These are phyloP conservation scores for western clawed frog (Xenopus tropicalis) DNA, from an alignment of 2,113 vertebrate species.

Conservation along the genomic window UCB_Xtro_10.0 CM004448.2:68396501-68397000, in stretches of 20 bases:
- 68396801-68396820: background rate
- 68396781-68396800: conserved; percentile 3
- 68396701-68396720: background rate
- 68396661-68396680: background rate
- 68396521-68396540: conserved; percentile 44
- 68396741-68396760: conserved; percentile 13
- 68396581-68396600: background rate
- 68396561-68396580: conserved; percentile 35
- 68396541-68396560: background rate
- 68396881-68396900: no score
- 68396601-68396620: conserved; percentile 31
- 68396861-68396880: background rate
- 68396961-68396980: no score
- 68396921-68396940: no score
- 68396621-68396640: background rate
- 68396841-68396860: background rate
- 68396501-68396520: conserved; percentile 21
- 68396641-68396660: conserved; percentile 7
- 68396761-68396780: conserved; percentile 10
- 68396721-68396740: conserved; percentile 13
- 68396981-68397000: no score
- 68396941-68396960: no score
- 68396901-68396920: no score
- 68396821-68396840: conserved; percentile 16
- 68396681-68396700: conserved; percentile 2